Evolutionary conservation across 2,888 invertebrate genomes (phyloP), one percentile per base, ranked within the genome.

Genomic region (Myopa testacea): DNA sequence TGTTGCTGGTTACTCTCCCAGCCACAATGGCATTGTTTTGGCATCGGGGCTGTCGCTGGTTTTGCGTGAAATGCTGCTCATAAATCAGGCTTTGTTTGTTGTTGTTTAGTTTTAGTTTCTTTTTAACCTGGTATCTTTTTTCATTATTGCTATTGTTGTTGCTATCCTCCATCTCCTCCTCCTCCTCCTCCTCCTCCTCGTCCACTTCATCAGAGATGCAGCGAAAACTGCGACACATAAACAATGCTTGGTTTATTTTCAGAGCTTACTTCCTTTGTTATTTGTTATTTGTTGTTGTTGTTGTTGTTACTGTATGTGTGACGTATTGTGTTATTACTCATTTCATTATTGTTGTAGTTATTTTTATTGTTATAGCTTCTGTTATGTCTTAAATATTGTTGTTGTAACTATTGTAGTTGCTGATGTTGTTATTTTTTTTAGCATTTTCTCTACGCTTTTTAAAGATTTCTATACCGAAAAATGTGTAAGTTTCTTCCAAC

Each of bases 61-160:
- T 65, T 37, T 50, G 74, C 65, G 74, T 37, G 52, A 65, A 63
- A 52, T 38, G 67, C 67, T n/a, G 16, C 50, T 16, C 74, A 74
- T 74, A 65, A 72, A 72, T 72, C 72, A 72, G 72, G 62, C n/a
- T 72, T 62, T 72, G 38, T 72, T 60, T 60, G 58, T 72, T 72
- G 60, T 34, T 34, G 16, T 55, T 14, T 55, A 8, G 55, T 16
- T 16, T 8, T 55, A n/a, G 55, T 55, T 55, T 14, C 4, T 5
- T 55, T 14, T 55, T 55, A 4, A 4, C n/a, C 12, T 12, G 67
- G 34, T 67, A 19, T 40, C 40, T 40, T 40, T n/a, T 67, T 37
- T n/a, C n/a, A 40, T 67, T 67, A 38, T 65, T 65, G 38, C 38
- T 38, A 12, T 65, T 55, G 70, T 52, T 14, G 55, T 52, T 67